A percentile compares a stretch with the other conserved stretches of the same genome.
phyloP scores from a whole-genome alignment of 2,888 invertebrate genomes.

The Siphonodentalium dalli region DNA sequence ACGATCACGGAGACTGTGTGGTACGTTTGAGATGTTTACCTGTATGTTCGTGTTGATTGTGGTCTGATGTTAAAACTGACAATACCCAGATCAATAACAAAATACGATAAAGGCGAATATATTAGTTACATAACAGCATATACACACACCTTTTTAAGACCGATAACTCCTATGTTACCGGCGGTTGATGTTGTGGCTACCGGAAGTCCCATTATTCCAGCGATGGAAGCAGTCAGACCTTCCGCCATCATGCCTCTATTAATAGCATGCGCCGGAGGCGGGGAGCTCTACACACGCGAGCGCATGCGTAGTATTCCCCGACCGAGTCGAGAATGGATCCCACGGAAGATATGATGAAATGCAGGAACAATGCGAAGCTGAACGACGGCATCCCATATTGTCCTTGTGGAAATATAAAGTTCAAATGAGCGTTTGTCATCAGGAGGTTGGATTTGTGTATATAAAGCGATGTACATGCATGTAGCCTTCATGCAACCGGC shows the following conservation, averaged over 20 bases:
- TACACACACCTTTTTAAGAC: constrained; percentile 79
- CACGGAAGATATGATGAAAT: constrained; percentile 48
- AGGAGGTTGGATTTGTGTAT: too few species aligned
- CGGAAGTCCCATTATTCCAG: constrained; percentile 84
- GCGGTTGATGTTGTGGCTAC: constrained; percentile 89
- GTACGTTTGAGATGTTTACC: too few species aligned
- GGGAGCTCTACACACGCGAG: constrained; percentile 75
- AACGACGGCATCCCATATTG: constrained; percentile 49
- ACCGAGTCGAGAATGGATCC: constrained; percentile 66
- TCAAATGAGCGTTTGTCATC: too few species aligned
- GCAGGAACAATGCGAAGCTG: constrained; percentile 42
- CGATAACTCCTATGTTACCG: constrained; percentile 89
- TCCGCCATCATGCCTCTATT: constrained; percentile 77
- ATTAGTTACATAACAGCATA: too few species aligned
- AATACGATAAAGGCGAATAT: too few species aligned
- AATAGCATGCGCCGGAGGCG: constrained; percentile 84
- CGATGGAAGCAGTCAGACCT: constrained; percentile 80
- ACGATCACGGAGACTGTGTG: too few species aligned
- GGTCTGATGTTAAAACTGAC: too few species aligned
- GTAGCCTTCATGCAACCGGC: too few species aligned
- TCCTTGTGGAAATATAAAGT: too few species aligned
- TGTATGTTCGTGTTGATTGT: too few species aligned
- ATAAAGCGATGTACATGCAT: too few species aligned
- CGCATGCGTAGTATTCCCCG: constrained; percentile 88
- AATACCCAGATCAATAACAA: too few species aligned